Evolutionary conservation across 2,888 invertebrate species (phyloP).

Genomic region (Campoletis raptor): DNA sequence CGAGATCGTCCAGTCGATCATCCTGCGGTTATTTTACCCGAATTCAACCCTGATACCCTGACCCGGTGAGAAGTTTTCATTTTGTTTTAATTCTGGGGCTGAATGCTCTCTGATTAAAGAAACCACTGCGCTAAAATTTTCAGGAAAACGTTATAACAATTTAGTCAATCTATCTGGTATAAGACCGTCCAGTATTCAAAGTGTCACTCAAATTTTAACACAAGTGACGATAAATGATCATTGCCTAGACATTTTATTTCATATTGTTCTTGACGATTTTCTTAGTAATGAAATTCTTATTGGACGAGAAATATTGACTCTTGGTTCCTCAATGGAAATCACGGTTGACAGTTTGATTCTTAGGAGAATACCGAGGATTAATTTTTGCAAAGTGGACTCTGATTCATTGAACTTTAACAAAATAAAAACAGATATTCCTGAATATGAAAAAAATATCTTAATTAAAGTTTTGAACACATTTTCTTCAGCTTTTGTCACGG

Average conservation of each 20-base stretch:
- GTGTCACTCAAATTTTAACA: conserved; percentile 3
- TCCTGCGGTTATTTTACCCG: neutral
- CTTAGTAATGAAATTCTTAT: too few species aligned
- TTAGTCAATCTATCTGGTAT: conserved; percentile 26
- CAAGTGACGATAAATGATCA: conserved; percentile 1
- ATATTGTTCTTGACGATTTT: neutral
- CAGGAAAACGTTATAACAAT: conserved; percentile 23
- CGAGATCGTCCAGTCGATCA: neutral
- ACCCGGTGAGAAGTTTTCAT: conserved; percentile 32
- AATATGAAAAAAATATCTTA: conserved; percentile 21
- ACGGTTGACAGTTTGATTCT: too few species aligned
- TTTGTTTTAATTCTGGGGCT: conserved; percentile 23
- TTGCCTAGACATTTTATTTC: conserved; percentile 24
- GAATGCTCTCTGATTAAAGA: conserved; percentile 28
- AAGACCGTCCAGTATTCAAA: neutral
- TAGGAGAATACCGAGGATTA: too few species aligned
- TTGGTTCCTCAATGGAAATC: too few species aligned
- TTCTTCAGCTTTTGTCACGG: conserved; percentile 44
- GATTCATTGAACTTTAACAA: too few species aligned
- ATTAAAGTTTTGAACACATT: conserved; percentile 47
- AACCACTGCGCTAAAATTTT: conserved; percentile 6
- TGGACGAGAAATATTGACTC: too few species aligned
- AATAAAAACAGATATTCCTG: too few species aligned
- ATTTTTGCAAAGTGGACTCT: too few species aligned
- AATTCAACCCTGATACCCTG: neutral